Evolutionary conservation across 2,797 vertebrate species (phyloP).

Genomic region (Pangasius mekongensis): DNA sequence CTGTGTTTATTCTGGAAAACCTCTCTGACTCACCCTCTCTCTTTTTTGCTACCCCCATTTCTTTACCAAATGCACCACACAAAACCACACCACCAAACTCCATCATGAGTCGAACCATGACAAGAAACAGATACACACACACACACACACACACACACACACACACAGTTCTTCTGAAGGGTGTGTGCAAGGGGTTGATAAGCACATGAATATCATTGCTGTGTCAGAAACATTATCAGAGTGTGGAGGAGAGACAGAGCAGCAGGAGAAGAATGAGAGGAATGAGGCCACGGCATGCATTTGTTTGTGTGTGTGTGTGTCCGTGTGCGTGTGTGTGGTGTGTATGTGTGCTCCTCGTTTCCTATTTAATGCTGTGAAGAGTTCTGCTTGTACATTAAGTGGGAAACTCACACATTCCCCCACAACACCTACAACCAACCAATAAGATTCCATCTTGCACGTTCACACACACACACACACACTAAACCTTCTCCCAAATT

Average conservation of each 20-base stretch:
- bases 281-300: conserved; percentile 9
- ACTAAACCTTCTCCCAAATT: neutral
- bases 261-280: conserved; percentile 5
- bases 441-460: neutral
- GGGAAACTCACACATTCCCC: neutral
- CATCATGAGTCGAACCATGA: neutral
- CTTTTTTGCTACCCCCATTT: neutral
- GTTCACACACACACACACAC: neutral
- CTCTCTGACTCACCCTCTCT: neutral
- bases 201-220: conserved; percentile 20
- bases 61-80: neutral
- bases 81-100: neutral
- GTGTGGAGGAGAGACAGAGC: conserved; percentile 14
- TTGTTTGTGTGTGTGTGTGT: neutral
- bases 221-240: conserved; percentile 6
- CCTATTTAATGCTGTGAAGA: neutral
- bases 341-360: neutral
- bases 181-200: conserved; percentile 51
- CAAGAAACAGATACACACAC: neutral
- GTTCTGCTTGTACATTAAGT: neutral
- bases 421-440: neutral
- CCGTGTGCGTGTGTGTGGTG: neutral
- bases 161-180: neutral
- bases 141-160: neutral
- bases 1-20: conserved; percentile 12